Evolutionary conservation across 2,113 vertebrate genomes (phyloP).

Genomic region (Nansenia antarctica): DNA sequence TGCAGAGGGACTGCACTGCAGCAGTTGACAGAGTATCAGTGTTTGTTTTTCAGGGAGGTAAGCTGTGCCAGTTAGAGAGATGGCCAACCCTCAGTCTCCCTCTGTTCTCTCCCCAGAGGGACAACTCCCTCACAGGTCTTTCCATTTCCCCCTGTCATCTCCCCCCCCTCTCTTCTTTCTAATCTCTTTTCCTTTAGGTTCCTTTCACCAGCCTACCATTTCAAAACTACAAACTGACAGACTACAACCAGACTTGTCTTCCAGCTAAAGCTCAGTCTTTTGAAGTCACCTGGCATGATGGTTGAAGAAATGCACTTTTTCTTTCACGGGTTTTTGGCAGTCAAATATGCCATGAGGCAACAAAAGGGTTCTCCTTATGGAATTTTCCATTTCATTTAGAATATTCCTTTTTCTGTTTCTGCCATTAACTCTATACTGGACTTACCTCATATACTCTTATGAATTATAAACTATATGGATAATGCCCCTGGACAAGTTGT

Average conservation of each 20-base stretch:
- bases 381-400: conserved; percentile 20
- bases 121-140: background rate
- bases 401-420: background rate
- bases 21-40: background rate
- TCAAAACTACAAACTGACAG: background rate
- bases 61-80: background rate
- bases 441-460: background rate
- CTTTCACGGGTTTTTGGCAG: conserved; percentile 26
- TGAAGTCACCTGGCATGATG: conserved; percentile 22
- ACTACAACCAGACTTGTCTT: background rate
- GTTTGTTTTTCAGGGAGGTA: background rate
- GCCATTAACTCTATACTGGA: no score
- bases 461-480: no score
- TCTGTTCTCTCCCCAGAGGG: background rate
- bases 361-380: conserved; percentile 1
- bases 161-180: background rate
- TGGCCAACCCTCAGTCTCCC: background rate
- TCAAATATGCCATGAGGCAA: background rate
- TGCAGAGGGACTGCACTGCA: background rate
- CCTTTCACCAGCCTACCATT: background rate
- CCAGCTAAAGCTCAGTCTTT: conserved; percentile 4
- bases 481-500: no score
- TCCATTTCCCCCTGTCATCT: background rate
- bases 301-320: conserved; percentile 14
- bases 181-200: conserved; percentile 5